Percentiles rank a stretch among this genome's conserved stretches.
These are phyloP conservation scores for Tachycineta bicolor DNA, from an alignment of 2,113 vertebrate genomes.

Conservation along the genomic window DNA sequence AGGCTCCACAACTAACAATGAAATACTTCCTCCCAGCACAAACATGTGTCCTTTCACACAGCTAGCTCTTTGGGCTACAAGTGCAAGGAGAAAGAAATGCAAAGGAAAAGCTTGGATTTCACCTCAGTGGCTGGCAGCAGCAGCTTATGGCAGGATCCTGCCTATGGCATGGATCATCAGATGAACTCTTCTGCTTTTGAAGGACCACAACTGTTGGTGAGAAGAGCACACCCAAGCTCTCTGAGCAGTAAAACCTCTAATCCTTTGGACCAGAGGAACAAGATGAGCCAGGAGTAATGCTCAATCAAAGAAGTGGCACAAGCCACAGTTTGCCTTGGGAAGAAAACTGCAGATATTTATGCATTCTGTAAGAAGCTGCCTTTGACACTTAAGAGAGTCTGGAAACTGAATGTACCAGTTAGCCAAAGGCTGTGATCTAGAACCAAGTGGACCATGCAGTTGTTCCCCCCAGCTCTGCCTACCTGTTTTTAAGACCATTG, in stretches of 20 bases:
- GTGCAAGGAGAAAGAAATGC: background rate
- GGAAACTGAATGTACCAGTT: background rate
- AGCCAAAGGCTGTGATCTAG: background rate
- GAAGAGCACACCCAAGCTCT: background rate
- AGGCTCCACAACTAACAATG: background rate
- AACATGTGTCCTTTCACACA: background rate
- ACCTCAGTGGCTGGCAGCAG: background rate
- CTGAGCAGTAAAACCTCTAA: background rate
- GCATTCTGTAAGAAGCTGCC: background rate
- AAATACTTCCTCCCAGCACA: background rate
- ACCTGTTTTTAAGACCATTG: background rate
- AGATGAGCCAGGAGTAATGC: background rate
- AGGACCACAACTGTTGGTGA: background rate
- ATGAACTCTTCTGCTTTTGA: background rate
- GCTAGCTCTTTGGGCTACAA: background rate
- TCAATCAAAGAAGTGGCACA: background rate
- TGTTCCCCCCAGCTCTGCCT: background rate
- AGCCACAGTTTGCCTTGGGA: background rate
- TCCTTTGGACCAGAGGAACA: background rate
- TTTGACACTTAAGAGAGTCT: background rate
- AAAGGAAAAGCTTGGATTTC: background rate
- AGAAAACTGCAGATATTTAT: background rate
- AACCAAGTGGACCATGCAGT: background rate
- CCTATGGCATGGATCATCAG: background rate
- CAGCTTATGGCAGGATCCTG: background rate